These are phyloP conservation scores for Thunnus thynnus DNA, from an alignment of 2,113 vertebrate genomes.

Conservation along the genomic window DNA sequence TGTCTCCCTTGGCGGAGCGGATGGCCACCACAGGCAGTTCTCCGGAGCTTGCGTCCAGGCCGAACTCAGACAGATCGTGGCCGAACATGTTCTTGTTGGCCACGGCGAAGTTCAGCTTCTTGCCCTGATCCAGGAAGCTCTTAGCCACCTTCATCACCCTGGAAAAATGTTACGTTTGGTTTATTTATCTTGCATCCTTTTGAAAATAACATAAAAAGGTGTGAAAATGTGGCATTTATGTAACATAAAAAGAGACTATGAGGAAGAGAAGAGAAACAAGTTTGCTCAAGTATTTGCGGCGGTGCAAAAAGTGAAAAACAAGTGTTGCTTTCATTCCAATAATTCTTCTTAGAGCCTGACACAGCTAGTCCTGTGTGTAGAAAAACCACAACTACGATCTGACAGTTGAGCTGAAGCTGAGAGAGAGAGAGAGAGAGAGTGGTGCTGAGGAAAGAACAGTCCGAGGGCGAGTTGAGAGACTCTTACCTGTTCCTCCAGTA, in stretches of 20 bases:
- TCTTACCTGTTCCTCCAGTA: conserved; percentile 98
- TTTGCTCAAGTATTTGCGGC: too few species aligned
- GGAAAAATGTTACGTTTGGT: not conserved
- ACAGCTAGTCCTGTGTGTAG: too few species aligned
- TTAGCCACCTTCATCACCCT: conserved; percentile 98
- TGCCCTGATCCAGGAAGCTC: conserved; percentile 93
- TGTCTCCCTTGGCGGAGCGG: conserved; percentile 93
- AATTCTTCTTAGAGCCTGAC: not conserved
- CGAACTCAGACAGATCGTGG: conserved; percentile 92
- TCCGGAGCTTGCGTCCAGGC: conserved; percentile 88
- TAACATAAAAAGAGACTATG: too few species aligned
- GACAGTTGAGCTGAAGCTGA: not conserved
- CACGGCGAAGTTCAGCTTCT: conserved; percentile 91
- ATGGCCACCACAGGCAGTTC: conserved; percentile 93
- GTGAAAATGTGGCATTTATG: too few species aligned
- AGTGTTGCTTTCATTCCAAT: not conserved
- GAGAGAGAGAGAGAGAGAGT: not conserved
- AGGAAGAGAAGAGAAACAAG: too few species aligned
- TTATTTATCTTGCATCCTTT: not conserved
- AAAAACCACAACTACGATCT: not conserved
- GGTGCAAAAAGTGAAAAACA: not conserved
- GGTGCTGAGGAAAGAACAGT: not conserved
- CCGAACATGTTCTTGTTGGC: conserved; percentile 91
- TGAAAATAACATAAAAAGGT: not conserved
- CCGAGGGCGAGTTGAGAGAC: not conserved